A percentile compares a stretch with the other conserved stretches of the same genome.
Conservation (phyloP, 2,113 vertebrate species). For the Nicator chloris region DNA sequence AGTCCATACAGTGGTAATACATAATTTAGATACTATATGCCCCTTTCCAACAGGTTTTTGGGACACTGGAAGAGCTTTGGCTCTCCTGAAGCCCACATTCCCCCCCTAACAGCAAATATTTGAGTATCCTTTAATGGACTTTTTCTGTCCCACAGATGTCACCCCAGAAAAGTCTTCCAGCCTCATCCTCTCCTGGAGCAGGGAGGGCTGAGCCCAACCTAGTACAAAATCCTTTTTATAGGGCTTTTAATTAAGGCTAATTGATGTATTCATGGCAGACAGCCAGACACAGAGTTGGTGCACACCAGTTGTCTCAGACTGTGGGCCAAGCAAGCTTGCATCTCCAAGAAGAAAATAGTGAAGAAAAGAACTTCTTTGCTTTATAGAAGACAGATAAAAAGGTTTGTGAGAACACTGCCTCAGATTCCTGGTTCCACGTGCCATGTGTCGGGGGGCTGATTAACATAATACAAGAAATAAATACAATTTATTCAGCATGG, state of each 20-base stretch:
- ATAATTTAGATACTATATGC: not conserved
- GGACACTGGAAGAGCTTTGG: not conserved
- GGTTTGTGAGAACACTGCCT: not conserved
- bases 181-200: not conserved
- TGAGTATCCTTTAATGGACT: not conserved
- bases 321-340: not conserved
- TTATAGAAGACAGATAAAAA: not conserved
- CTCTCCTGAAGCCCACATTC: not conserved
- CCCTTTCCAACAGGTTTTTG: not conserved
- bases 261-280: not conserved
- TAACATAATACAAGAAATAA: not conserved
- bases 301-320: not conserved
- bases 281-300: not conserved
- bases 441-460: not conserved
- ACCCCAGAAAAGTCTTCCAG: not conserved
- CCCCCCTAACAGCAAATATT: not conserved
- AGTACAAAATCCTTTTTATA: not conserved
- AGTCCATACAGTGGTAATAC: not conserved
- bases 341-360: not conserved
- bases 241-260: conserved; percentile 48
- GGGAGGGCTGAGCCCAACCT: not conserved
- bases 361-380: not conserved
- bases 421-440: not conserved
- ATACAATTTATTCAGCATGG: not conserved
- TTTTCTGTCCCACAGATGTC: not conserved